Base-by-base conservation (phyloP, 1,140 invertebrate genomes). In the Intoshia linei region DNA sequence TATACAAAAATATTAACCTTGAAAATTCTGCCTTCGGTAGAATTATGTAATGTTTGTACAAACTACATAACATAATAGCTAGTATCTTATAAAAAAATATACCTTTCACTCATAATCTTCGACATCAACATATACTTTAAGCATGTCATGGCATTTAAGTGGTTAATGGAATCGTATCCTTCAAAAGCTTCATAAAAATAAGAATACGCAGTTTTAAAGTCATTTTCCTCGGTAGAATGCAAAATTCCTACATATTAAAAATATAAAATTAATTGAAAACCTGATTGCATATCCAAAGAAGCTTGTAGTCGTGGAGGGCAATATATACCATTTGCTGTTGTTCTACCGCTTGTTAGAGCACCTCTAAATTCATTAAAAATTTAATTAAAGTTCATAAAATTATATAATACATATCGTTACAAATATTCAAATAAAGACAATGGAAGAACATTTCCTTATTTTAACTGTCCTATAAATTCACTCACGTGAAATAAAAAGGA, bases 171-270 rank as follows among this genome's bases (percentile, higher is more conserved):
- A 56, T 95, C 83, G 59, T 84, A 93, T 10, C 83, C 83, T 65
- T 98, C 90, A 61, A 98, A 98, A 24, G 87, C 87, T 65, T 98
- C 90, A 61, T 93, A 98, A 54, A 95, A 98, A 54, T 98, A 98
- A 25, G 87, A 95, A 57, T 87, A 98, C 24, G 87, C 90, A 44
- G 87, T 98, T 66, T 98, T 95, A 55, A 98, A 98, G 52, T 98
- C 90, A 50, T 74, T 70, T 55, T 95, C 90, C 57, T 98, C 90
- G 22, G 84, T 87, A 25, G 90, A 87, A 63, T 98, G 90, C 15
- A 98, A 59, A 44, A 98, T 90, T 38, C 81, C 61, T 62, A 43
- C 20, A 49, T 45, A 23, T 32, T 32, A 10, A 30, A 21, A 34
- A 40, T 44, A 43, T 34, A 2, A 7, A 41, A 13, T 22, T 6